phyloP scores from a whole-genome alignment of 2,888 invertebrate genomes.

The Epistrophe grossulariae region DNA sequence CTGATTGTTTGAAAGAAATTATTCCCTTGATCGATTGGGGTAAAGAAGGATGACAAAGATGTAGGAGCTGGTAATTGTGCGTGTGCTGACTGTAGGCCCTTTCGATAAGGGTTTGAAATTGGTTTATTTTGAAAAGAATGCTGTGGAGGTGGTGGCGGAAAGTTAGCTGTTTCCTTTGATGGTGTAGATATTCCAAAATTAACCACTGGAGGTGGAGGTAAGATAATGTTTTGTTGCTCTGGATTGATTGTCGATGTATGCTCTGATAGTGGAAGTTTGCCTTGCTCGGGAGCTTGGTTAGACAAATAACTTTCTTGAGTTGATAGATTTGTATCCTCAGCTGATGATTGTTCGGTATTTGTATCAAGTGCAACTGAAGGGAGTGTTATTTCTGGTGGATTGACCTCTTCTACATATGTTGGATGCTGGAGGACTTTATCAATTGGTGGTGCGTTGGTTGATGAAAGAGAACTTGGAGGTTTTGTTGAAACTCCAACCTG shows the following conservation, averaged over 20 bases:
- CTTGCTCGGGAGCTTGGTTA: not conserved
- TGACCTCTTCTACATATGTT: not conserved
- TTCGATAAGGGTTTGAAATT: constrained; percentile 61
- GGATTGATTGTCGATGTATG: not conserved
- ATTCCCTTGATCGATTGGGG: constrained; percentile 40
- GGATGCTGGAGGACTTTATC: not conserved
- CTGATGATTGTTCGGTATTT: not conserved
- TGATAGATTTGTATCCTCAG: not conserved
- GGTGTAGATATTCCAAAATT: constrained; percentile 19
- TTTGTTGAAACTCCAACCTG: not conserved
- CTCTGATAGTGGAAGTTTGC: not conserved
- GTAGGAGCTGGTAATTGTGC: constrained; percentile 34
- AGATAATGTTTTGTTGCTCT: constrained; percentile 11
- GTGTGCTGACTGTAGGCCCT: constrained; percentile 48
- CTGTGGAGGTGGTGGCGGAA: constrained; percentile 70
- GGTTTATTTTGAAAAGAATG: constrained; percentile 49
- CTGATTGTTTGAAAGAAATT: constrained; percentile 29
- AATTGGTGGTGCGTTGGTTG: not conserved
- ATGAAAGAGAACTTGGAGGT: not conserved
- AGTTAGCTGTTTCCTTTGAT: constrained; percentile 67
- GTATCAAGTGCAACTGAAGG: not conserved
- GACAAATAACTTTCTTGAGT: not conserved
- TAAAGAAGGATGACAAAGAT: constrained; percentile 51
- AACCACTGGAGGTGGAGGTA: constrained; percentile 57
- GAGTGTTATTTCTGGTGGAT: not conserved